These are phyloP conservation scores for Sminthurides bifidus DNA, from an alignment of 1,140 invertebrate species.

Conservation along the genomic window DNA sequence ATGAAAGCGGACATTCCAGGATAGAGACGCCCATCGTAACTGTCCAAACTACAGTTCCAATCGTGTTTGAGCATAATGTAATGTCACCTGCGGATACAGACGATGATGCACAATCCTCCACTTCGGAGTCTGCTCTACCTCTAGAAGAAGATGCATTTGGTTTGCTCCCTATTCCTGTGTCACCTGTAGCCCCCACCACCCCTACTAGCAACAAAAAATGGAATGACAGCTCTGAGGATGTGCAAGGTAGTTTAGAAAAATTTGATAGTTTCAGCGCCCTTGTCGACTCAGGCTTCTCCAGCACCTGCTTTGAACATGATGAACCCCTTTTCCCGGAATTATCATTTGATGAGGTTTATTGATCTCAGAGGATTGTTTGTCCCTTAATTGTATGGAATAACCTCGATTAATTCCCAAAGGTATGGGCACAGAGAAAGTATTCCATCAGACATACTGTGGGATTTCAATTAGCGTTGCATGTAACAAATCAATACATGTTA, in stretches of 20 bases:
- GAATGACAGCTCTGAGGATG: no score
- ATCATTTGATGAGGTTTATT: background rate
- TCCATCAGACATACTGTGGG: background rate
- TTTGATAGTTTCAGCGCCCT: slow-evolving; percentile 3
- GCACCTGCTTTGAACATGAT: slow-evolving; percentile 4
- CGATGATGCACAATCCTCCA: background rate
- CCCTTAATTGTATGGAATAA: background rate
- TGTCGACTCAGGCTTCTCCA: slow-evolving; percentile 5
- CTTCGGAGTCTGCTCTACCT: slow-evolving; percentile 7
- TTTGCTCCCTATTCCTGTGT: slow-evolving; percentile 9
- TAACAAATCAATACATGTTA: background rate
- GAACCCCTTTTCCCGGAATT: slow-evolving; percentile 21
- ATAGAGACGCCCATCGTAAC: background rate
- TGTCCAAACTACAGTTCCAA: background rate
- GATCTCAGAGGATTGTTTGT: background rate
- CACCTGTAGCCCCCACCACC: background rate
- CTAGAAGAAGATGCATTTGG: slow-evolving; percentile 9
- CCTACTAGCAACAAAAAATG: no score
- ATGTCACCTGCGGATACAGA: background rate
- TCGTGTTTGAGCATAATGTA: background rate
- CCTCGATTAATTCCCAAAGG: background rate
- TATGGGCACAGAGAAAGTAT: background rate
- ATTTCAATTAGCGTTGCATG: background rate
- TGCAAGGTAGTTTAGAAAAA: no score
- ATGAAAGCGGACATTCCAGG: background rate